Evolutionary conservation across 2,113 vertebrate genomes (phyloP).

Genomic region (Oenanthe melanoleuca): DNA sequence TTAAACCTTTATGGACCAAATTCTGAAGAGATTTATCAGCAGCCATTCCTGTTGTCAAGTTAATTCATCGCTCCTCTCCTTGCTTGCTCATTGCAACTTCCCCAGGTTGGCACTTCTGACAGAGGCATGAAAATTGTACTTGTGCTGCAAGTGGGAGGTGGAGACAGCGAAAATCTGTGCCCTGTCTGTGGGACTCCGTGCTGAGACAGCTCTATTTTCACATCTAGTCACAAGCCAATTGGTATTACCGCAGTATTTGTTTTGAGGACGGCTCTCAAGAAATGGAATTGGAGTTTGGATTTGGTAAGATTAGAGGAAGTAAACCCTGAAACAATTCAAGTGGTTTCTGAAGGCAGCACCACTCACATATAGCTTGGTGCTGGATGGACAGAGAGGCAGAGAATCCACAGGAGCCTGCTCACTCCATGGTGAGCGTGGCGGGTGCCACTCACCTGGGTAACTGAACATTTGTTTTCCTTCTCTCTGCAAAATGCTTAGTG

Average conservation of each 20-base stretch:
- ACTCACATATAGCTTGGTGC: neutral
- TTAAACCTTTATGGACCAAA: neutral
- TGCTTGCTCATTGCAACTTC: conserved; percentile 12
- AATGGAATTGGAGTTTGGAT: neutral
- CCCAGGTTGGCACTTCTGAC: conserved; percentile 55
- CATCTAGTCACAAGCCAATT: conserved; percentile 16
- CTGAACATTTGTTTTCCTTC: neutral
- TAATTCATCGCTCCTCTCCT: neutral
- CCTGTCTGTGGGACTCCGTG: conserved; percentile 27
- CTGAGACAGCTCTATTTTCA: conserved; percentile 60
- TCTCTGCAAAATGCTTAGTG: conserved; percentile 28
- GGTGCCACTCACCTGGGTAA: neutral
- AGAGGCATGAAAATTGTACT: conserved; percentile 54
- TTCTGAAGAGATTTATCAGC: neutral
- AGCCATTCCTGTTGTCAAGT: neutral
- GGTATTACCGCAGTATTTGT: neutral
- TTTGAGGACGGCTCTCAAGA: neutral
- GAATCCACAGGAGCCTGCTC: neutral
- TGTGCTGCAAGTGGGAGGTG: conserved; percentile 63
- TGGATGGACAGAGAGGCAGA: neutral
- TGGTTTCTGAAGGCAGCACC: neutral
- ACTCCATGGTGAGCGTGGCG: neutral
- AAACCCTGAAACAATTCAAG: neutral
- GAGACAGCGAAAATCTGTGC: conserved; percentile 66
- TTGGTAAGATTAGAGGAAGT: neutral